A percentile compares a stretch with the other conserved stretches of the same genome.
Conservation (phyloP, 2,113 vertebrate genomes). For the Crotalus tigris region DNA sequence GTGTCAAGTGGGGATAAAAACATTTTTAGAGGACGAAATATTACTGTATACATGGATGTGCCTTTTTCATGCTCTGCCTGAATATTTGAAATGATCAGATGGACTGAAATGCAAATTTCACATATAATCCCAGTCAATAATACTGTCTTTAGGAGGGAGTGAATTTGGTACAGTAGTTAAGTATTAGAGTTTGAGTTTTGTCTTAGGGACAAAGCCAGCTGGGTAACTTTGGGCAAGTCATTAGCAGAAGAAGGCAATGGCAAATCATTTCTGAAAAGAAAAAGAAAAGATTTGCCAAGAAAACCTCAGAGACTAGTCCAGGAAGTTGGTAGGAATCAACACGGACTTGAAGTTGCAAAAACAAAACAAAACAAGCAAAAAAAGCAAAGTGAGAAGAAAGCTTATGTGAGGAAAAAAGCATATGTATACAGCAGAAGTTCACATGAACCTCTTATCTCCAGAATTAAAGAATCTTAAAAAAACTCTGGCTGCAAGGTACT, state of each 20-base stretch:
- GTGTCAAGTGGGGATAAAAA: background rate
- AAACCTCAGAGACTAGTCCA: background rate
- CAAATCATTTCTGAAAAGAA: background rate
- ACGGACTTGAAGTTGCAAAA: background rate
- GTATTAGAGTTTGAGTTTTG: background rate
- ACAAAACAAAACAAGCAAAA: background rate
- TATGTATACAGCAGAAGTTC: background rate
- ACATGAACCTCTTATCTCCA: background rate
- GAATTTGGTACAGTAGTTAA: background rate
- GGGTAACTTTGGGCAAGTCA: background rate
- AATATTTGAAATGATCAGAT: background rate
- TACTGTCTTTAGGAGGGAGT: background rate
- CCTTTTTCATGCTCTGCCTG: background rate
- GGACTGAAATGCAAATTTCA: background rate
- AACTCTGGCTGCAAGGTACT: background rate
- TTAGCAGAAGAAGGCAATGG: background rate
- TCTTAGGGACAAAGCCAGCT: background rate
- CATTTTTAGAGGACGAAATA: background rate
- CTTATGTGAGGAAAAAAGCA: background rate
- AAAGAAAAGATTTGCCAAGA: background rate
- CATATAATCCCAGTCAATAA: background rate
- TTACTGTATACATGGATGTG: background rate
- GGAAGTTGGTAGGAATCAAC: background rate
- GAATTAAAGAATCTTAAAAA: background rate
- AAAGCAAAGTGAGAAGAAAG: background rate